Conservation (phyloP, 2,797 vertebrate species). For the Poeciliopsis presidionis region DNA sequence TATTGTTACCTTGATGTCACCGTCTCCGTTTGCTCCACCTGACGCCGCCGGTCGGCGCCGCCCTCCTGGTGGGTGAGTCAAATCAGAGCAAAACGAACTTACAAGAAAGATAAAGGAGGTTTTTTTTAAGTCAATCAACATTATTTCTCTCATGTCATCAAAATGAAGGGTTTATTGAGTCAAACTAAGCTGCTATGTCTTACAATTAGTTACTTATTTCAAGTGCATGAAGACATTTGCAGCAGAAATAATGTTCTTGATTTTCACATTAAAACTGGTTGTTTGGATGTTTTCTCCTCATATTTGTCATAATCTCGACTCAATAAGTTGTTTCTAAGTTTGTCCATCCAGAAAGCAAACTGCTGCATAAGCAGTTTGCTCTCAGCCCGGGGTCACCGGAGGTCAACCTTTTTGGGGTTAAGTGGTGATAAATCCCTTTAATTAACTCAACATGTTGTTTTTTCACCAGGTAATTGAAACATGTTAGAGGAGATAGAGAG, state of each 20-base stretch:
- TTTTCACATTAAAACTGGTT: too few relatives aligned
- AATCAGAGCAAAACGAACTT: slow-evolving; percentile 80
- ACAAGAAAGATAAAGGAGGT: too few relatives aligned
- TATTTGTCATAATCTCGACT: background rate
- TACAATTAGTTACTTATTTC: too few relatives aligned
- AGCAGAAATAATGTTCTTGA: too few relatives aligned
- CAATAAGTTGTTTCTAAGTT: background rate
- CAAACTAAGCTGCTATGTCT: too few relatives aligned
- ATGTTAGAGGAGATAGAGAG: background rate
- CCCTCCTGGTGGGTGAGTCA: slow-evolving; percentile 94
- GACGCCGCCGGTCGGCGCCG: slow-evolving; percentile 90
- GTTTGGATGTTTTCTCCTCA: background rate
- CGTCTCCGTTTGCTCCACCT: slow-evolving; percentile 90
- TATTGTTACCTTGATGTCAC: slow-evolving; percentile 55
- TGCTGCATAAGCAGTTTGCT: background rate
- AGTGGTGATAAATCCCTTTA: background rate
- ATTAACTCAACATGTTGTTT: background rate
- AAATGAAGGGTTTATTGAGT: too few relatives aligned
- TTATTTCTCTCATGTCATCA: too few relatives aligned
- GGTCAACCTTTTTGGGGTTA: background rate
- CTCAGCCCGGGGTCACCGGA: background rate
- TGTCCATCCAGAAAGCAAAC: background rate
- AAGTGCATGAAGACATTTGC: too few relatives aligned
- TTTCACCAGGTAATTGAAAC: background rate
- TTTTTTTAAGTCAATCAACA: too few relatives aligned